Base-by-base conservation (phyloP, 92 coral and sea anemone genomes). In the Metridium senile region DNA sequence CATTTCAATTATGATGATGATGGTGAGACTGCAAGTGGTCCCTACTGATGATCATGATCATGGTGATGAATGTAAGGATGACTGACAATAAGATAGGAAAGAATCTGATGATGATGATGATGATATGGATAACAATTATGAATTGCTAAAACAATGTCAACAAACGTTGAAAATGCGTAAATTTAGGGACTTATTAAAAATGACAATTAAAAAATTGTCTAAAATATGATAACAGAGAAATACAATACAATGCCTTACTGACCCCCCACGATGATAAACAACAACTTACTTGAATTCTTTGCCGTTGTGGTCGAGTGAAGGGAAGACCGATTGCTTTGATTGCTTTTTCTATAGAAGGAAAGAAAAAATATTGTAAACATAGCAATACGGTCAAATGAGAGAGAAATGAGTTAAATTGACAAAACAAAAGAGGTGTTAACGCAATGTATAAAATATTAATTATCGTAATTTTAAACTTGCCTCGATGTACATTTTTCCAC, bases 401-500 rank as follows among this genome's bases (percentile, higher is more conserved):
- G 27, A 63, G 6, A 30, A 1, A 31, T 27, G 17, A 11, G 27
- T 4, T 16, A 16, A 63, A 63, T 16, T 4, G 25, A 45, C 51
- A 7, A 45, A 45, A 45, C 51, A 45, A 54, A 20, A 20, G 49
- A 39, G 8, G 13, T 4, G 49, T 39, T 4, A 6, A 39, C 6
- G 49, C 49, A 39, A 39, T 39, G 49, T 39, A 13, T 13, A n/a
- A 19, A 8, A 17, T 39, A 13, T 4, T 21, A 26, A 21, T 72
- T 20, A 2, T 20, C 16, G 59, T 13, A 21, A 16, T 13, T 13
- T 54, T 20, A 10, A 54, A 54, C 17, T 54, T 65, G 33, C 66
- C 70, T 67, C 66, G 76, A 54, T 2, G 62, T 31, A 47, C 45
- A 79, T 58, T 70, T 79, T 27, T 59, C 61, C 62, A 52, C 34